Evolutionary conservation across 2,113 vertebrate genomes (phyloP).

Genomic region (Cricetomys ansorgei): DNA sequence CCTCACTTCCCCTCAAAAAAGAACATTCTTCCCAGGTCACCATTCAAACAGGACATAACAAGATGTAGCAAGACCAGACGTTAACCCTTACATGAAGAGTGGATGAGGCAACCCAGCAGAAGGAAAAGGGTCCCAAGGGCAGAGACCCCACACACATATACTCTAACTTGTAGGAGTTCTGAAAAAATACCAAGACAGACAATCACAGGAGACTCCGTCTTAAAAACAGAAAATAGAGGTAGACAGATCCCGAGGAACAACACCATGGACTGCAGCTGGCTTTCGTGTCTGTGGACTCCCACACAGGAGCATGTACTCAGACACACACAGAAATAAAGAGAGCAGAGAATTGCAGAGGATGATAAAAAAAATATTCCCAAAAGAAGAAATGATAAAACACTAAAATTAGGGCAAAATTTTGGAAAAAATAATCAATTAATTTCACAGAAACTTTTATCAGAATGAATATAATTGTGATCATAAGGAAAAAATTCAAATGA

Average conservation of each 20-base stretch:
- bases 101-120: no score
- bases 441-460: background rate
- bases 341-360: background rate
- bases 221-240: background rate
- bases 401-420: background rate
- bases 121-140: no score
- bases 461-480: background rate
- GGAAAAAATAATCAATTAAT: constrained; percentile 42
- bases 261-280: no score
- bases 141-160: no score
- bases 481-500: background rate
- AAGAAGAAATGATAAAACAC: background rate
- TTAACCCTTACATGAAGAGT: no score
- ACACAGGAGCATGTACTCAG: background rate
- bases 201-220: no score
- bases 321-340: background rate
- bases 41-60: no score
- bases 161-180: no score
- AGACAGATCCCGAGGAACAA: background rate
- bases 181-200: no score
- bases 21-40: no score
- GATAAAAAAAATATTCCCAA: background rate
- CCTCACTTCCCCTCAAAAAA: no score
- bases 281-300: background rate
- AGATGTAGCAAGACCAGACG: no score